phyloP scores from a whole-genome alignment of 2,797 vertebrate species.

The Carcharodon carcharias region DNA sequence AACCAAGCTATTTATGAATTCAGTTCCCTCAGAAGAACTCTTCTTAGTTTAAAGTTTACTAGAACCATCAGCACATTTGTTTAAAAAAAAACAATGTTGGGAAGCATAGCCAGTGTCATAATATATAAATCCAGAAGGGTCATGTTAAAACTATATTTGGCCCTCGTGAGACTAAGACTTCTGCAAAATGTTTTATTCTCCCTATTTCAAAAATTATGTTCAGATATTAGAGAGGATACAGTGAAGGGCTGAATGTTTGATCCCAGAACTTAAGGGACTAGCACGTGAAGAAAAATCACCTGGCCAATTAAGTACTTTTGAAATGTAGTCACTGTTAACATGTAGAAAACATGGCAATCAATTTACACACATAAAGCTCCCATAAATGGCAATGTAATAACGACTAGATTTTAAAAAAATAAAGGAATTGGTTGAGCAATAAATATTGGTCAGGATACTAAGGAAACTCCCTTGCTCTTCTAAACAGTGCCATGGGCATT shows the following conservation, averaged over 20 bases:
- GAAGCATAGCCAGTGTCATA: neutral
- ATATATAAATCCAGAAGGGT: neutral
- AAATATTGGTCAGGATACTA: neutral
- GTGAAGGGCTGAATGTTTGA: neutral
- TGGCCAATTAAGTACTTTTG: neutral
- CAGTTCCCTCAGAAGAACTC: neutral
- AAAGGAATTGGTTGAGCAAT: neutral
- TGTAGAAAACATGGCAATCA: neutral
- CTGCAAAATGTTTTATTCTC: neutral
- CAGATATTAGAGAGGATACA: neutral
- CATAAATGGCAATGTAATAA: neutral
- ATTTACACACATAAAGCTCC: neutral
- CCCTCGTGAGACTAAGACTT: neutral
- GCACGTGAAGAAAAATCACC: neutral
- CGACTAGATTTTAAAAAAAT: neutral
- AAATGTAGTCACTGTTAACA: neutral
- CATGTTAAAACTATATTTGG: neutral
- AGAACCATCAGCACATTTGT: neutral
- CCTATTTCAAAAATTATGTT: neutral
- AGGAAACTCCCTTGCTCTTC: neutral
- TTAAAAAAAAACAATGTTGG: neutral
- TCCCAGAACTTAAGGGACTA: neutral
- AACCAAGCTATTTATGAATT: neutral
- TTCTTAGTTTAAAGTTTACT: neutral
- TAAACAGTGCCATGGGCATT: neutral